phyloP scores from a whole-genome alignment of 2,888 invertebrate species.

The Cryptosula pallasiana region DNA sequence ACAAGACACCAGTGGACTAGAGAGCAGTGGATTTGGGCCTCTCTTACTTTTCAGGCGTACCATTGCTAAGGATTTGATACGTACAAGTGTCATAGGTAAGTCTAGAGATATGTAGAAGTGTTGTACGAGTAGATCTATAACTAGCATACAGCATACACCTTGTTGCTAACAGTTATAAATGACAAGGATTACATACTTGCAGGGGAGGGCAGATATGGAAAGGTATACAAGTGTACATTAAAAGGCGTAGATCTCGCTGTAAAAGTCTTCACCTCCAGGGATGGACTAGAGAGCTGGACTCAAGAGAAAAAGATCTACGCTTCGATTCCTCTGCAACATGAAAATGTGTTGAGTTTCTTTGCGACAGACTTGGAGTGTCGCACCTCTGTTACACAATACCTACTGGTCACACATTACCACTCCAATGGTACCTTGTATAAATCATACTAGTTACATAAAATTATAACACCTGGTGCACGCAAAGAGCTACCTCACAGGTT shows the following conservation, averaged over 20 bases:
- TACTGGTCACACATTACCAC: conserved; percentile 91
- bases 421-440: conserved; percentile 56
- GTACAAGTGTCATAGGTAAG: conserved; percentile 55
- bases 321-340: conserved; percentile 76
- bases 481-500: too few relatives aligned
- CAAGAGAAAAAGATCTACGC: conserved; percentile 88
- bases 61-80: conserved; percentile 80
- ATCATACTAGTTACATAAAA: too few relatives aligned
- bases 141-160: not conserved
- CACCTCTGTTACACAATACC: conserved; percentile 84
- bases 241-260: conserved; percentile 89
- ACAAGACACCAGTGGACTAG: not conserved
- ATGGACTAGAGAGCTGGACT: conserved; percentile 82
- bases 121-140: not conserved
- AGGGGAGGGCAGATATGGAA: conserved; percentile 79
- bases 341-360: conserved; percentile 87
- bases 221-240: conserved; percentile 90
- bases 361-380: conserved; percentile 91
- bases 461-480: too few relatives aligned
- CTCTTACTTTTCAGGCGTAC: conserved; percentile 87
- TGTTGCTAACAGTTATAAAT: not conserved
- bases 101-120: conserved; percentile 5
- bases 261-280: conserved; percentile 89
- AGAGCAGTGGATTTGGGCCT: conserved; percentile 75
- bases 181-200: not conserved